Base-by-base conservation (phyloP, 2,797 vertebrate genomes). In the Cynopterus sphinx region DNA sequence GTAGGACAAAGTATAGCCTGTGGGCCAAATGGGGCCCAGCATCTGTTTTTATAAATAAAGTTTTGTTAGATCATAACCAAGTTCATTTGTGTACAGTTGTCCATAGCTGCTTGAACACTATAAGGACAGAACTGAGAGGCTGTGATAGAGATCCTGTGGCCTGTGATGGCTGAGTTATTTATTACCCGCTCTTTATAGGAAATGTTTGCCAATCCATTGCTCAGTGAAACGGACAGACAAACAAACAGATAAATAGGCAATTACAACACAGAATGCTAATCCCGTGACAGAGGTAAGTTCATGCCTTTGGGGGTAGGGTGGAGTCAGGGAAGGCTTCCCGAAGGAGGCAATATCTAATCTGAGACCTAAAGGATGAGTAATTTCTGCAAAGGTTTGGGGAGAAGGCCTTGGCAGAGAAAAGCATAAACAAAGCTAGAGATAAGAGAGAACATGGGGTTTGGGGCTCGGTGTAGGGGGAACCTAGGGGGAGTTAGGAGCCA, bases 41-140 rank as follows among this genome's bases (percentile, higher is more conserved):
- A 53, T 28, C 17, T 36, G 22, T 19, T 70, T 94, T 65, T 73
- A 5, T 84, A 83, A 65, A 41, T 73, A 78, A 78, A 78, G 53
- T 84, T 96, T 91, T 94, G 67, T 67, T 55, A 53, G 17, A 65
- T 90, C 19, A 59, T n/a, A 90, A 46, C 8, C n/a, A 68, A 33
- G 7, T 5, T 53, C 2, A 12, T 16, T 53, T 77, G n/a, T 28
- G 82, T 83, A 19, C 24, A 6, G 4, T 16, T 81, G 33, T 53
- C 19, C 53, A 2, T 5, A 22, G 33, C 59, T 39, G 24, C 59
- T 33, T 63, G 75, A 41, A 63, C 11, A 21, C 15, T 39, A 8
- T 2, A 39, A 43, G 10, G 51, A 61, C 43, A 75, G 78, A 28
- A 31, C 7, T 33, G 67, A 75, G 9, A 46, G 17, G 21, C 63